phyloP scores from a whole-genome alignment of 2,888 invertebrate species.

The Zhengitettix transpicula region DNA sequence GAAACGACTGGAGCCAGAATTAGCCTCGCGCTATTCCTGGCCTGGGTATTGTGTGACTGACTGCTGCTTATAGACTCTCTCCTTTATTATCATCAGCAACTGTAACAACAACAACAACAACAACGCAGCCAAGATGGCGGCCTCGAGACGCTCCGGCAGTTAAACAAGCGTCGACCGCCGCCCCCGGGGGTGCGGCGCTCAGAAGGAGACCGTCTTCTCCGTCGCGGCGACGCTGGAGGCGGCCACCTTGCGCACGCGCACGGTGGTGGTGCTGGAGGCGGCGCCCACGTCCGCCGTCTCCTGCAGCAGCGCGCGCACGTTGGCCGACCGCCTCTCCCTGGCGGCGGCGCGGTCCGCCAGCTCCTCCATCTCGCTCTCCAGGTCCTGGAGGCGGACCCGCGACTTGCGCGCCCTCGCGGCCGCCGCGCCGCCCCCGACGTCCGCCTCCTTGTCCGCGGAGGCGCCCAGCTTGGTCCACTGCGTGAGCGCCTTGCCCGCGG shows the following conservation, averaged over 20 bases:
- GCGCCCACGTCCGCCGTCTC: conserved; percentile 35
- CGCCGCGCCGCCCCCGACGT: conserved; percentile 28
- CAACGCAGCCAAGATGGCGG: too few species aligned
- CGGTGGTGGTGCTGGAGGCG: background rate
- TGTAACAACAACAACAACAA: too few species aligned
- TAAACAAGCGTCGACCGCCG: too few species aligned
- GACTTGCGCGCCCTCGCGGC: conserved; percentile 44
- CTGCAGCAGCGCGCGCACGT: conserved; percentile 49
- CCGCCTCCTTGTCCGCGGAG: background rate
- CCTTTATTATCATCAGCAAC: too few species aligned
- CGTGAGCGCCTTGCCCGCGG: conserved; percentile 15
- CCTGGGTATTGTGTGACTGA: too few species aligned
- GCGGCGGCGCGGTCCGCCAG: conserved; percentile 48
- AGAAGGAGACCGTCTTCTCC: conserved; percentile 27
- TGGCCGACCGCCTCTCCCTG: conserved; percentile 52
- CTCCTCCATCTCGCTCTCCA: conserved; percentile 61
- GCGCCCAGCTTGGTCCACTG: conserved; percentile 32
- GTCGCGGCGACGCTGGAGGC: conserved; percentile 18
- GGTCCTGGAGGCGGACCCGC: conserved; percentile 48
- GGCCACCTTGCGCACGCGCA: conserved; percentile 15
- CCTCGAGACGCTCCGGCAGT: too few species aligned
- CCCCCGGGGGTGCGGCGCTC: too few species aligned
- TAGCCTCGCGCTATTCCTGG: too few species aligned
- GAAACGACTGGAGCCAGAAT: too few species aligned
- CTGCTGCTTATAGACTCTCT: too few species aligned